Evolutionary conservation across 2,888 invertebrate species (phyloP).

Genomic region (Miltochrista miniata): DNA sequence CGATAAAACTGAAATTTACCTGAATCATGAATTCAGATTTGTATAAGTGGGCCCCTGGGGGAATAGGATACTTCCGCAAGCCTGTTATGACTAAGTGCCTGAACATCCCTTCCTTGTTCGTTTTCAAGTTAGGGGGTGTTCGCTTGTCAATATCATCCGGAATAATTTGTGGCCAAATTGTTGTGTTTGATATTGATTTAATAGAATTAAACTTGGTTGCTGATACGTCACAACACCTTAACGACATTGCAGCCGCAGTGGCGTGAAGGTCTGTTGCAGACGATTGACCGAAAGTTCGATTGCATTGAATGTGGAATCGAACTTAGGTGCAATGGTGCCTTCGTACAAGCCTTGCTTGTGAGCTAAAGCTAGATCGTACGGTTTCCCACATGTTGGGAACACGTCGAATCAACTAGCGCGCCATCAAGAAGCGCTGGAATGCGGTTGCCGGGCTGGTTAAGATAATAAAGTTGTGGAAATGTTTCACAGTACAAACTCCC

Average conservation of each 20-base stretch:
- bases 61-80: background rate
- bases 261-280: background rate
- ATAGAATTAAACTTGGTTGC: background rate
- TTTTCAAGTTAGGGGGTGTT: background rate
- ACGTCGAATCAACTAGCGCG: background rate
- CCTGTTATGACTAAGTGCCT: background rate
- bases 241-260: background rate
- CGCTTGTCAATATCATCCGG: background rate
- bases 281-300: background rate
- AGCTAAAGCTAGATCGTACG: background rate
- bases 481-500: background rate
- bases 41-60: background rate
- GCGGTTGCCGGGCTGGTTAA: background rate
- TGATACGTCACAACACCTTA: background rate
- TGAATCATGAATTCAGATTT: background rate
- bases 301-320: no score
- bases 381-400: background rate
- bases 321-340: background rate
- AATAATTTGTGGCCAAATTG: background rate
- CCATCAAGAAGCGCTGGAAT: background rate
- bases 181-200: background rate
- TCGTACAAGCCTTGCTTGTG: background rate
- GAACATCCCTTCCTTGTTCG: background rate
- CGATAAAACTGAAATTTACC: slow-evolving; percentile 2
- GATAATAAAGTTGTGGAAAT: background rate